Evolutionary conservation across 92 coral and sea anemone species (phyloP).

Genomic region (Plumapathes pennacea): DNA sequence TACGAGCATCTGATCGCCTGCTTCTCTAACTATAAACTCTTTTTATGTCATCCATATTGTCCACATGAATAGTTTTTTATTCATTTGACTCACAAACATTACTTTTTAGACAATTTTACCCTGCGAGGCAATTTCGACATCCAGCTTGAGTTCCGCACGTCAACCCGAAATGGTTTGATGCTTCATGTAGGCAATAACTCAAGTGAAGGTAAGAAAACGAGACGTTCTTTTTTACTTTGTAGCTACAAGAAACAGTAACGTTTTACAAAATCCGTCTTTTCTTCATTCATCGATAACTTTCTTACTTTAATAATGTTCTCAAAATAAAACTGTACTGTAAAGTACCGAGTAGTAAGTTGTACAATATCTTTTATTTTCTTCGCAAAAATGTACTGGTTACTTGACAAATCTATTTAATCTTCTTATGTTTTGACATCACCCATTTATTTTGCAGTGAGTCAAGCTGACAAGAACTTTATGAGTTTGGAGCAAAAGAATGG

Average conservation of each 20-base stretch:
- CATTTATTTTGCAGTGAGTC: background rate
- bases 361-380: too few species aligned
- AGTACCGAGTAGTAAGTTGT: too few species aligned
- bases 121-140: slow-evolving; percentile 15
- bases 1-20: background rate
- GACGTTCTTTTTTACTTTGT: too few species aligned
- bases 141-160: slow-evolving; percentile 55
- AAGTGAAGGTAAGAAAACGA: slow-evolving; percentile 21
- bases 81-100: background rate
- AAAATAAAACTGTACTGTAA: too few species aligned
- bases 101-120: slow-evolving; percentile 13
- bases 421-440: background rate
- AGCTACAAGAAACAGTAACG: too few species aligned
- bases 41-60: too few species aligned
- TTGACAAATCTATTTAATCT: background rate
- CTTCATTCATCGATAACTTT: too few species aligned
- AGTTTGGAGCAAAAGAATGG: slow-evolving; percentile 17
- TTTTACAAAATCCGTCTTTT: too few species aligned
- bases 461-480: slow-evolving; percentile 16
- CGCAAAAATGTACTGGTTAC: background rate
- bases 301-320: too few species aligned
- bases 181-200: slow-evolving; percentile 11
- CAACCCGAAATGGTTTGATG: slow-evolving; percentile 51
- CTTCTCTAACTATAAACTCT: background rate
- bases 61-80: background rate